Conservation (phyloP, 2,888 invertebrate genomes). For the Ochropacha duplaris region DNA sequence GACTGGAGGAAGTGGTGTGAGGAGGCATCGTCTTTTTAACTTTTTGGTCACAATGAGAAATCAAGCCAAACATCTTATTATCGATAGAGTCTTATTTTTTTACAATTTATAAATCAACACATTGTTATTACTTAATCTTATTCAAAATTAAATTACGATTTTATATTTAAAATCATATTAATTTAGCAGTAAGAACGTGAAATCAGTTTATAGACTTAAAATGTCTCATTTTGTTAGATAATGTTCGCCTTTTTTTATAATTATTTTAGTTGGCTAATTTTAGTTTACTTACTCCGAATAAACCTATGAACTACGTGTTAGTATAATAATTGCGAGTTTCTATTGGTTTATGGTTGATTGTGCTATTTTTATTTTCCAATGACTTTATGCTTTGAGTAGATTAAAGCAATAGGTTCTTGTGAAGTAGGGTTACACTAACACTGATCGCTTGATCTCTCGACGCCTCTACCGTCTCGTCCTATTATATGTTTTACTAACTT, state of each 20-base stretch:
- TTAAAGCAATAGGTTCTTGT: constrained; percentile 43
- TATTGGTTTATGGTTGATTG: constrained; percentile 73
- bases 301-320: constrained; percentile 74
- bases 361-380: constrained; percentile 61
- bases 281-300: constrained; percentile 73
- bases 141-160: background rate
- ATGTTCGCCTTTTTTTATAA: constrained; percentile 60
- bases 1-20: constrained; percentile 77
- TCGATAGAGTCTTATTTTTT: background rate
- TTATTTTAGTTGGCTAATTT: constrained; percentile 71
- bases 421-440: constrained; percentile 63
- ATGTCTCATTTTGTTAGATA: constrained; percentile 55
- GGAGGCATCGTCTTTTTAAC: constrained; percentile 28
- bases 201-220: constrained; percentile 41
- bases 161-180: background rate
- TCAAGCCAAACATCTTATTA: background rate
- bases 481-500: constrained; percentile 41
- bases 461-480: constrained; percentile 41
- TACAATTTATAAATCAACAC: background rate
- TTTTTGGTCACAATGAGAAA: constrained; percentile 2
- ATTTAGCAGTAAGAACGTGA: constrained; percentile 28
- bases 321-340: constrained; percentile 72
- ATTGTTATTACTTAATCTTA: background rate
- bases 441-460: constrained; percentile 35
- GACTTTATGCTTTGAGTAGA: constrained; percentile 22